A percentile compares a stretch with the other conserved stretches of the same genome.
Conservation (phyloP, 2,888 invertebrate genomes). For the Brenthis ino region DNA sequence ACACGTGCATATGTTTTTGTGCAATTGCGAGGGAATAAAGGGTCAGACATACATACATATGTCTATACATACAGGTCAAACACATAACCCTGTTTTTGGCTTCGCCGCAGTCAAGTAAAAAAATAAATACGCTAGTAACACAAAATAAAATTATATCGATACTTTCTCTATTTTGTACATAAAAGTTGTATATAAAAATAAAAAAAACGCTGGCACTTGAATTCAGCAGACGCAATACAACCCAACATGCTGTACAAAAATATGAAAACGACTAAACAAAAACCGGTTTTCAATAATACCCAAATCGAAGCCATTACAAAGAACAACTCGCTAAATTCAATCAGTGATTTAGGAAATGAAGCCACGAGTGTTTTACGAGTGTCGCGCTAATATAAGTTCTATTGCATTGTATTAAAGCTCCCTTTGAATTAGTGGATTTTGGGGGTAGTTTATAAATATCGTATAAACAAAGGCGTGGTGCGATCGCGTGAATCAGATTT, state of each 20-base stretch:
- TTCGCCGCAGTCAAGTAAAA: no score
- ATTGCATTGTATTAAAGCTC: slow-evolving; percentile 30
- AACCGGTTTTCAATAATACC: slow-evolving; percentile 34
- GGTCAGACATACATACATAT: no score
- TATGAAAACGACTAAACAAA: slow-evolving; percentile 20
- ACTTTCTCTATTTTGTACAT: no score
- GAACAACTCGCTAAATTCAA: slow-evolving; percentile 41
- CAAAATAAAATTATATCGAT: no score
- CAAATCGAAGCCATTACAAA: slow-evolving; percentile 42
- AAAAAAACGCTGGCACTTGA: no score
- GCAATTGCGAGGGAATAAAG: no score
- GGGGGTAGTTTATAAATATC: slow-evolving; percentile 42
- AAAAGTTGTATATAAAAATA: no score
- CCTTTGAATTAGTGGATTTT: slow-evolving; percentile 13
- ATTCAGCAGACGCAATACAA: slow-evolving; percentile 4
- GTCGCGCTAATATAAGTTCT: slow-evolving; percentile 40
- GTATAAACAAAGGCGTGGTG: slow-evolving; percentile 47
- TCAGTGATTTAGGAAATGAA: slow-evolving; percentile 38
- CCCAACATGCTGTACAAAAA: slow-evolving; percentile 17
- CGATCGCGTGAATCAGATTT: slow-evolving; percentile 50
- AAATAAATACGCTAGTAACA: no score
- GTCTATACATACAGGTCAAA: no score
- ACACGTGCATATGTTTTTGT: no score
- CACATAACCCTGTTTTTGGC: no score
- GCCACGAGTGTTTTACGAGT: slow-evolving; percentile 7